Base-by-base conservation (phyloP, 2,113 vertebrate genomes). In the Haliaeetus leucogaster region DNA sequence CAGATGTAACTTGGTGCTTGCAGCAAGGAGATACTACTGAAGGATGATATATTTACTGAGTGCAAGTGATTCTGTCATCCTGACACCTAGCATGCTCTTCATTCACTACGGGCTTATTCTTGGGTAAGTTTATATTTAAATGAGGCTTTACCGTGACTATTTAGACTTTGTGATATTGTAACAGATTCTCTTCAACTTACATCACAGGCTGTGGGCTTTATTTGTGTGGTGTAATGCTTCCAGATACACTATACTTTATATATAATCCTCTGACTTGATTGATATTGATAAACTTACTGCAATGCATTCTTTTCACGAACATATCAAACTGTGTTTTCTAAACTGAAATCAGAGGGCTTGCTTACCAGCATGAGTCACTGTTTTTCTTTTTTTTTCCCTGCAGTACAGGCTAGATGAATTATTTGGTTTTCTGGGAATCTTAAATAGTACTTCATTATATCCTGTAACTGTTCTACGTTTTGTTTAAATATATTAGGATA, bases 301-400 rank as follows among this genome's bases (percentile, higher is more conserved):
- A 86, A 79, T 61, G 25, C 43, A 70, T 88, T 92, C 72, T 76
- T 96, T 66, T 70, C 16, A 58, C 19, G 82, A 79, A 86, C 34
- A 59, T 88, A 56, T 93, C 53, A 74, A 93, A 58, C 77, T 82
- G 63, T 90, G 36, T 87, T 97, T 96, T 92, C 27, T 77, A 81
- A 30, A 74, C 40, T 74, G 58, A 78, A 62, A 88, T 73, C 47
- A 43, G 48, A 95, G 52, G 76, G 15, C 67, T 95, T 93, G 27
- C 70, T 95, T 88, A 72, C 76, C 40, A 72, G 8, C 45, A 25
- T 77, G 34, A 93, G 43, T 95, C 82, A 71, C 29, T 76, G 36
- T 1, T 61, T 65, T 50, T 13, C 23, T 32, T 13, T 38, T 58
- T 90, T 56, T 29, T 9, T 7, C 6, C 45, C 20, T 71, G n/a